Base-by-base conservation (phyloP, 2,888 invertebrate species). In the Agonopterix subpropinquella region DNA sequence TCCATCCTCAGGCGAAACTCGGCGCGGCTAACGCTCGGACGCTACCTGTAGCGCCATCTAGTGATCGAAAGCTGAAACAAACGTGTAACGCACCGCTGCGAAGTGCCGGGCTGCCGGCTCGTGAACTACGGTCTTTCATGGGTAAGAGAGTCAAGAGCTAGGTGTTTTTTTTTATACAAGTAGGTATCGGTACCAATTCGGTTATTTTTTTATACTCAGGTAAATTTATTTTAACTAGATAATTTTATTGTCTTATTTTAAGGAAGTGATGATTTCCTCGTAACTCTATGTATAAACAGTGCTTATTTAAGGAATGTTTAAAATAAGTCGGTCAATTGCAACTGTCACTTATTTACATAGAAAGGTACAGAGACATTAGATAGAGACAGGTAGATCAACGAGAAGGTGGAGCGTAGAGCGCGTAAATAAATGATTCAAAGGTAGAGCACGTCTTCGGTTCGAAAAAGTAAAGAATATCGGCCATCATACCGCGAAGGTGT, bases 401-500 rank as follows among this genome's bases (percentile, higher is more conserved):
- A 59, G 75, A 77, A 81, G 82, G 83, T 80, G 83, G 81, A 74
- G 80, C 78, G 66, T 73, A 57, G 56, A 57, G 57, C 54, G 59
- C 66, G 74, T 77, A 77, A 72, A 77, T 70, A 77, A 77, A 77
- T 74, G 76, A 68, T 53, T 47, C 36, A 52, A 53, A 53, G 56
- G 51, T 49, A 46, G 18, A 28, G 35, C 18, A 43, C 11, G 41
- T 11, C 42, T 45, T 53, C 45, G 50, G 53, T 46, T 55, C 50
- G 45, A 51, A 53, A 54, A 52, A 54, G 52, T 54, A 61, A n/a
- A 37, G 36, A 36, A 36, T 11, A 35, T n/a, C 36, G 36, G 11
- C n/a, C 44, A 42, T 42, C 11, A 28, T 28, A 41, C 39, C 47
- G 41, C 41, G 35, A 37, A n/a, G 47, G 41, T 10, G 28, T 28